Conservation (phyloP, 2,113 vertebrate genomes). For the Spea bombifrons region DNA sequence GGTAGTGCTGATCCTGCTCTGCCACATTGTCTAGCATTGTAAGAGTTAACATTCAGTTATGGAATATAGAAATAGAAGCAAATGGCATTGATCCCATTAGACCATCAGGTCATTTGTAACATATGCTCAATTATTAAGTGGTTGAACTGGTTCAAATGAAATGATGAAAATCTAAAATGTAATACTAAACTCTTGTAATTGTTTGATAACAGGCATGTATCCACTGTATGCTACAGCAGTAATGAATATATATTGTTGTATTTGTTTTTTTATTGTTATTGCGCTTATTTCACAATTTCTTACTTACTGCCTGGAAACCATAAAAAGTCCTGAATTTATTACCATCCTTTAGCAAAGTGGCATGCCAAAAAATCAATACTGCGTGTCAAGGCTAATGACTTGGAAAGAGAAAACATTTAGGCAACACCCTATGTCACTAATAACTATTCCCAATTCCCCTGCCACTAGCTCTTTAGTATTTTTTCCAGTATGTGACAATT, state of each 20-base stretch:
- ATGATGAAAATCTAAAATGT: background rate
- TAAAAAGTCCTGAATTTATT: background rate
- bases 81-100: background rate
- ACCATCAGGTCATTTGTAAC: background rate
- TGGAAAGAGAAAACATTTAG: conserved; percentile 28
- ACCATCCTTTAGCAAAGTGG: conserved; percentile 7
- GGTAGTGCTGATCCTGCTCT: too few species aligned
- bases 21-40: background rate
- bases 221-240: too few species aligned
- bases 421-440: conserved; percentile 23
- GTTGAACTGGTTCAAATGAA: background rate
- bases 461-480: conserved; percentile 12
- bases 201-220: too few species aligned
- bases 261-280: background rate
- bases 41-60: background rate
- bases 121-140: background rate
- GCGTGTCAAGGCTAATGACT: conserved; percentile 30
- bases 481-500: too few species aligned
- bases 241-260: too few species aligned
- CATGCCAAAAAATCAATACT: conserved; percentile 27
- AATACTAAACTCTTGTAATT: background rate
- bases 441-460: conserved; percentile 15
- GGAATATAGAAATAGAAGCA: background rate
- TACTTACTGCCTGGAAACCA: background rate
- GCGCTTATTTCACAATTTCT: background rate